These are phyloP conservation scores for Macquaria australasica DNA, from an alignment of 2,113 vertebrate species.

Conservation along the genomic window DNA sequence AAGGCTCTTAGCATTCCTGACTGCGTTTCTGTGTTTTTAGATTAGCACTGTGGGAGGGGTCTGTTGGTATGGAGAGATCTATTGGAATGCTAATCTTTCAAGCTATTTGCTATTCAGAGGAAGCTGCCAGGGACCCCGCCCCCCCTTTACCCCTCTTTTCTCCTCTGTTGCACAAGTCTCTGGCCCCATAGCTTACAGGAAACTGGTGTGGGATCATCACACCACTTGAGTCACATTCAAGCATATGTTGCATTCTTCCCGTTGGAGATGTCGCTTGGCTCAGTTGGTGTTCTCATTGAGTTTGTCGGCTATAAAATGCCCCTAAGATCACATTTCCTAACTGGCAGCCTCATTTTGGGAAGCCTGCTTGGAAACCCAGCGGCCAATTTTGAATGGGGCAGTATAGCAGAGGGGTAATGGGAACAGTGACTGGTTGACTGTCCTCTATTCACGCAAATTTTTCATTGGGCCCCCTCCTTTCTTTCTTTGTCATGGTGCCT, in stretches of 20 bases:
- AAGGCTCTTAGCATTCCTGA: slow-evolving; percentile 51
- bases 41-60: slow-evolving; percentile 55
- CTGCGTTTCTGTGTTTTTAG: slow-evolving; percentile 66
- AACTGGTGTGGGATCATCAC: slow-evolving; percentile 50
- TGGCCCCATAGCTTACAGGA: slow-evolving; percentile 41
- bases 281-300: slow-evolving; percentile 25
- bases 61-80: slow-evolving; percentile 72
- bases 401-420: slow-evolving; percentile 31
- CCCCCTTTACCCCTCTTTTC: slow-evolving; percentile 28
- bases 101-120: slow-evolving; percentile 68
- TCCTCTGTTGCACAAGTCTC: slow-evolving; percentile 39
- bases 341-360: slow-evolving; percentile 26
- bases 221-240: slow-evolving; percentile 45
- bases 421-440: slow-evolving; percentile 39
- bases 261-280: slow-evolving; percentile 25
- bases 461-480: slow-evolving; percentile 21
- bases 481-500: slow-evolving; percentile 14
- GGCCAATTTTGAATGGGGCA: slow-evolving; percentile 47
- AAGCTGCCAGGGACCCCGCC: slow-evolving; percentile 31
- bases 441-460: neutral
- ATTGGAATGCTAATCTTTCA: slow-evolving; percentile 79
- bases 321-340: slow-evolving; percentile 27
- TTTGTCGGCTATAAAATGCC: slow-evolving; percentile 9
- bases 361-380: slow-evolving; percentile 34
- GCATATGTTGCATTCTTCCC: slow-evolving; percentile 41